Percentiles rank a stretch among this genome's conserved stretches.
phyloP scores from a whole-genome alignment of 2,113 vertebrate genomes.

The Coreoperca whiteheadi region DNA sequence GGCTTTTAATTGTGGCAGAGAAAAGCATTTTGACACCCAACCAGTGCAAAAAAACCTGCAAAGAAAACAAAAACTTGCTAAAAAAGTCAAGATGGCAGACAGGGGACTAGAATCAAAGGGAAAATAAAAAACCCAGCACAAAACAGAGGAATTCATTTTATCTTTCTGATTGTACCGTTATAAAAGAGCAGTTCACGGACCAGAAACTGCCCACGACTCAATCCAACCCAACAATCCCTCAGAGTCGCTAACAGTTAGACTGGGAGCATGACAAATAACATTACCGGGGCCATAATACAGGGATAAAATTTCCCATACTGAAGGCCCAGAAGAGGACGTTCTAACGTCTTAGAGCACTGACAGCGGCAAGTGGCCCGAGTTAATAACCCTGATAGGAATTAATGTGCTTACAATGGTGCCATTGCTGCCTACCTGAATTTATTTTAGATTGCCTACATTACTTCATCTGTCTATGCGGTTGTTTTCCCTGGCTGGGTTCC shows the following conservation, averaged over 20 bases:
- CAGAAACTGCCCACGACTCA: conserved; percentile 56
- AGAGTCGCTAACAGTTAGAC: conserved; percentile 54
- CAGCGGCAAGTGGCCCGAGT: conserved; percentile 60
- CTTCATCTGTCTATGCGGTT: conserved; percentile 70
- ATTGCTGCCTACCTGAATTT: conserved; percentile 75
- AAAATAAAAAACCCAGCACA: conserved; percentile 59
- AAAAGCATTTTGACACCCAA: conserved; percentile 35
- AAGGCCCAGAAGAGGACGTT: conserved; percentile 54
- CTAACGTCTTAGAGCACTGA: conserved; percentile 55
- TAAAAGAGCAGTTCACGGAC: conserved; percentile 40
- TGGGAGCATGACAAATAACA: conserved; percentile 72
- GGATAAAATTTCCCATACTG: conserved; percentile 66
- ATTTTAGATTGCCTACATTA: conserved; percentile 75
- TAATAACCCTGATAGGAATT: conserved; percentile 76
- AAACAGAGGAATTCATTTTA: conserved; percentile 54
- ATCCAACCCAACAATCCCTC: conserved; percentile 68
- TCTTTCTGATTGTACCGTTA: conserved; percentile 49
- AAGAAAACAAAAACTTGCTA: too few species aligned
- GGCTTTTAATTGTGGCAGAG: conserved; percentile 37
- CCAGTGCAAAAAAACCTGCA: conserved; percentile 27
- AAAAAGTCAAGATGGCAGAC: conserved; percentile 36
- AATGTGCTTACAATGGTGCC: conserved; percentile 71
- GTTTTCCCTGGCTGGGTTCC: conserved; percentile 63
- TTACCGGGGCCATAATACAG: conserved; percentile 58
- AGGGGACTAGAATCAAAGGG: conserved; percentile 22